Conservation (phyloP, 2,797 vertebrate genomes). For the Eupleurogrammus muticus region DNA sequence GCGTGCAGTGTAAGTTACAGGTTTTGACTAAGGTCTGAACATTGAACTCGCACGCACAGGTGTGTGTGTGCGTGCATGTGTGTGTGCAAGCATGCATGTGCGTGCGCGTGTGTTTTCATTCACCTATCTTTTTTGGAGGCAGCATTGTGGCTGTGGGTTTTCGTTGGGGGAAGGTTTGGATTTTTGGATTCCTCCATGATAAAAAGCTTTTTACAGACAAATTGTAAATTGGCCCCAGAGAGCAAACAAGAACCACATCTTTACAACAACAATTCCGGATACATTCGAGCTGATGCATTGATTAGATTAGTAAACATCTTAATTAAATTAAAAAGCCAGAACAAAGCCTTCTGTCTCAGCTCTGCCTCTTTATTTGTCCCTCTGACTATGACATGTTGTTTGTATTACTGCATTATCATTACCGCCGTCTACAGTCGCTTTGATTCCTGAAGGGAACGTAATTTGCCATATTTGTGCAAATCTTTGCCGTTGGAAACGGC, state of each 20-base stretch:
- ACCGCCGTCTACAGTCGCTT: slow-evolving; percentile 52
- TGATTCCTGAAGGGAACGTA: slow-evolving; percentile 48
- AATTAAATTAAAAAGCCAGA: slow-evolving; percentile 82
- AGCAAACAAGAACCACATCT: slow-evolving; percentile 82
- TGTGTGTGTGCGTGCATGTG: neutral
- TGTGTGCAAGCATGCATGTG: neutral
- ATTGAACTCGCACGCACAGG: too few relatives aligned
- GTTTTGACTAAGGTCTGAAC: neutral
- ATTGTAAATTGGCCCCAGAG: slow-evolving; percentile 81
- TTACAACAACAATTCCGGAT: slow-evolving; percentile 78
- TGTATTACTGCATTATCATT: slow-evolving; percentile 65
- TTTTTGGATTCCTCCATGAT: slow-evolving; percentile 63
- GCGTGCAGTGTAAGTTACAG: slow-evolving; percentile 2
- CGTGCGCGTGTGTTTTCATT: neutral
- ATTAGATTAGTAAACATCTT: slow-evolving; percentile 83
- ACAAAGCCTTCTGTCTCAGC: slow-evolving; percentile 69
- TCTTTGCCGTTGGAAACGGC: slow-evolving; percentile 26
- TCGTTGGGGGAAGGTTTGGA: slow-evolving; percentile 29
- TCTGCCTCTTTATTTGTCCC: slow-evolving; percentile 63
- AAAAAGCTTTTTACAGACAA: slow-evolving; percentile 72
- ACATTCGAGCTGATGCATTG: slow-evolving; percentile 79
- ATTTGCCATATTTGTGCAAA: slow-evolving; percentile 35
- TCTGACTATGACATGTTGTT: slow-evolving; percentile 70
- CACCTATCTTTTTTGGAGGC: slow-evolving; percentile 42
- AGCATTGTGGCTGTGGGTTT: slow-evolving; percentile 30